Evolutionary conservation across 1,140 invertebrate genomes (phyloP), one percentile per base, ranked within the genome.

Genomic region (Heliothis virescens): DNA sequence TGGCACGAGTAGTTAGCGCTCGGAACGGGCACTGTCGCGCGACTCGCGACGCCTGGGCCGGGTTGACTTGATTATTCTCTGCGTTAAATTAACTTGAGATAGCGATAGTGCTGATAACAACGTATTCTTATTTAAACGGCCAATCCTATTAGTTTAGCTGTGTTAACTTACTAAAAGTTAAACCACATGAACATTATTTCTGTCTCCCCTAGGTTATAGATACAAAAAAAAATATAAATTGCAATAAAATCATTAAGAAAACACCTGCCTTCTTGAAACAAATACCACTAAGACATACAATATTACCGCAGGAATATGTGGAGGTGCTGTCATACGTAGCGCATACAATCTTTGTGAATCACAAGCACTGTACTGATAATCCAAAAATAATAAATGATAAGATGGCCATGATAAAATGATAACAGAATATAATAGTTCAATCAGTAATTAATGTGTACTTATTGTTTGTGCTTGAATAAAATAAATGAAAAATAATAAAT

Each of bases 21-120:
- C 86, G 81, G 53, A 80, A 78, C 85, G 80, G 83, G 84, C 82
- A 88, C 90, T 87, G 87, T 83, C 77, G 89, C 86, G 83, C 84
- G 82, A 86, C 78, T 82, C 83, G 84, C 86, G 87, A 85, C 87
- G 85, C 79, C 83, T 81, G 83, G 87, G 79, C 85, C 84, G 82
- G 83, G 84, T 80, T 84, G 77, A 81, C 85, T 88, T 86, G 86
- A 89, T 91, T 89, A 84, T 89, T 90, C 84, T 87, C 84, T 82
- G 86, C 79, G 85, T 91, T 78, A 92, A 93, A 91, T 89, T 89
- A 87, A 91, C 87, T 90, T 88, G 83, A 93, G 93, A 94, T 94
- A 94, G 91, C 91, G 92, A 93, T 93, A 94, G 76, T 82, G 85
- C 86, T 93, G 92, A 94, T 94, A 94, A 94, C 86, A 80, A 77